A percentile compares a stretch with the other conserved stretches of the same genome.
These are phyloP conservation scores for Agrochola macilenta DNA, from an alignment of 2,888 invertebrate genomes.

Conservation along the genomic window DNA sequence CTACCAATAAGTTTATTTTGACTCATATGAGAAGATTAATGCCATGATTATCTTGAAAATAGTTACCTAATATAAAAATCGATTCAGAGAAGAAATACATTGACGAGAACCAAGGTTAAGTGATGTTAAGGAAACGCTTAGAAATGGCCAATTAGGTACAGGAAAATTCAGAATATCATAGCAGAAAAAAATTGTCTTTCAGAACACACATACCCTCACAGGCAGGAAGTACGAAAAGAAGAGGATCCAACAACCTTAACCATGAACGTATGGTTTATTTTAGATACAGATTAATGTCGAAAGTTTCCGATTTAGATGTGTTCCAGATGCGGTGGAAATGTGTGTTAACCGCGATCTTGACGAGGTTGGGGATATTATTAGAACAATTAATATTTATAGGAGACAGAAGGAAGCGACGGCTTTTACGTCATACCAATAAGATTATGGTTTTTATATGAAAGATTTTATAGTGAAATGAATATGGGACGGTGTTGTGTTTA, in stretches of 20 bases:
- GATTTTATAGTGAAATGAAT: not conserved
- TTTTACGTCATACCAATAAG: constrained; percentile 8
- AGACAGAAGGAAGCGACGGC: constrained; percentile 28
- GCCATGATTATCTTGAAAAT: not conserved
- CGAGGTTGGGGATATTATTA: constrained; percentile 28
- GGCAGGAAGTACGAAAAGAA: not conserved
- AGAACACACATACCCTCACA: not conserved
- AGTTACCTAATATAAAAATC: not conserved
- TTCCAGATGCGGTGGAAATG: constrained; percentile 48
- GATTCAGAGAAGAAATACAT: not conserved
- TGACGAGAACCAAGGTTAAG: not conserved
- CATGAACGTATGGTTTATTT: constrained; percentile 36
- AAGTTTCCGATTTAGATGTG: constrained; percentile 46
- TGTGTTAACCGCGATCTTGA: constrained; percentile 42
- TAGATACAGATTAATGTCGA: constrained; percentile 36
- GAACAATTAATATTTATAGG: constrained; percentile 51
- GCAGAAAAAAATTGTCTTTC: not conserved
- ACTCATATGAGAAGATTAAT: too few relatives aligned
- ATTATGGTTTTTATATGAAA: constrained; percentile 13
- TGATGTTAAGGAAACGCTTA: not conserved
- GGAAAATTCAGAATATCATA: not conserved
- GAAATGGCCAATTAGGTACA: not conserved
- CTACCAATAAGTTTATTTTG: not conserved
- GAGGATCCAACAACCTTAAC: constrained; percentile 42
- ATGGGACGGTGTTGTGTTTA: not conserved